These are phyloP conservation scores for Rhagonycha fulva DNA, from an alignment of 2,888 invertebrate species.

Conservation along the genomic window DNA sequence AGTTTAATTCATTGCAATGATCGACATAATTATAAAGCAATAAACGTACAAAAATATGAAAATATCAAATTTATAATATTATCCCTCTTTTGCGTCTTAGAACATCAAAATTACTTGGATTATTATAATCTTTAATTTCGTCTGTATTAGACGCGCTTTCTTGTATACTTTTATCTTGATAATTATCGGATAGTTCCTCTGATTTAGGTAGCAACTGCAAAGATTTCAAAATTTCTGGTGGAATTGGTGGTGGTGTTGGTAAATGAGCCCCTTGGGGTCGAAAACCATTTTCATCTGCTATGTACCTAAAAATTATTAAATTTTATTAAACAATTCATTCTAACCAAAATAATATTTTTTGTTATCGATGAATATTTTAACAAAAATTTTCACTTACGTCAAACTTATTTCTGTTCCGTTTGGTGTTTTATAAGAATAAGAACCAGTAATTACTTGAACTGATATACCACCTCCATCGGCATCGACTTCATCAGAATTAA, in stretches of 20 bases:
- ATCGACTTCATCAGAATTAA: slow-evolving; percentile 58
- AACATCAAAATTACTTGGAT: neutral
- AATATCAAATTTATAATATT: neutral
- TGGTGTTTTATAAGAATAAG: slow-evolving; percentile 72
- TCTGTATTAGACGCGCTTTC: neutral
- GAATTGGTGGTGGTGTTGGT: slow-evolving; percentile 59
- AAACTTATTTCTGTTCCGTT: slow-evolving; percentile 70
- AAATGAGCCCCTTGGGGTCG: slow-evolving; percentile 69
- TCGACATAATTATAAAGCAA: neutral
- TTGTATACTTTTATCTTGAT: neutral
- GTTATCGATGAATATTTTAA: neutral
- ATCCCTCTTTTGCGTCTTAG: neutral
- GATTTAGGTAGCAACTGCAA: slow-evolving; percentile 2
- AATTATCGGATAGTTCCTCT: neutral
- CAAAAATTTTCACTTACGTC: slow-evolving; percentile 50
- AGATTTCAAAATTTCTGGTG: slow-evolving; percentile 42
- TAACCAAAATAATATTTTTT: neutral
- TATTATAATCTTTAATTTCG: neutral
- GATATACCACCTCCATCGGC: slow-evolving; percentile 54
- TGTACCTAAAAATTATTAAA: slow-evolving; percentile 57
- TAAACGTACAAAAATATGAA: neutral
- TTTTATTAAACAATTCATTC: neutral
- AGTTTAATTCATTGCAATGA: too few relatives aligned
- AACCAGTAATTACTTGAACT: slow-evolving; percentile 67
- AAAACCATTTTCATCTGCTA: slow-evolving; percentile 76